Conservation (phyloP, 2,113 vertebrate genomes). For the Narcine bancroftii region DNA sequence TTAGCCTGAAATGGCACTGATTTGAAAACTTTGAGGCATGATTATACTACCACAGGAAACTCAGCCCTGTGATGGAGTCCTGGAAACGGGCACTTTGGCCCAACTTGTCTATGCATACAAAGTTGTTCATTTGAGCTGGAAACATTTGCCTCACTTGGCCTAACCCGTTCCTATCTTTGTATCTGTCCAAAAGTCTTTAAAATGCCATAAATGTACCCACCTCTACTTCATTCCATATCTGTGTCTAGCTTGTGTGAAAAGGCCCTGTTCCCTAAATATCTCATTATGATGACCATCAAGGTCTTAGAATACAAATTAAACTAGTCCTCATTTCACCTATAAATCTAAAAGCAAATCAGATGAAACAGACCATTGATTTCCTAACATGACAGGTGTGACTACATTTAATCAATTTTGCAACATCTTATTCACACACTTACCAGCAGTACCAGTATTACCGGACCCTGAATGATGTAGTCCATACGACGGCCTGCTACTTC, state of each 20-base stretch:
- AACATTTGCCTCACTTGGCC: no score
- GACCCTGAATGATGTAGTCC: constrained; percentile 96
- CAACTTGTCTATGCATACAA: no score
- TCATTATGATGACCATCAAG: background rate
- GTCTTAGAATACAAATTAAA: background rate
- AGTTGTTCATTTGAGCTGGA: no score
- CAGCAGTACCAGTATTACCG: constrained; percentile 91
- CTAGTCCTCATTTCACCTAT: background rate
- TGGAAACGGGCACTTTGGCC: no score
- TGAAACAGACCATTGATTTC: background rate
- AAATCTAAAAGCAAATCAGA: background rate
- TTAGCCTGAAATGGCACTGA: background rate
- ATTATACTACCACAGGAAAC: background rate
- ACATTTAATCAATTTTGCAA: background rate
- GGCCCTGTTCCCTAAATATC: background rate
- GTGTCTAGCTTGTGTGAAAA: background rate
- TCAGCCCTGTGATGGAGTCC: no score
- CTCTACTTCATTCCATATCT: no score
- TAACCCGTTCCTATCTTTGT: no score
- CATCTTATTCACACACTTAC: constrained; percentile 56
- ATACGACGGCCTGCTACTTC: constrained; percentile 90
- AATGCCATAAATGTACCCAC: no score
- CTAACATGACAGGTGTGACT: no score
- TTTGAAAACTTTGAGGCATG: background rate
- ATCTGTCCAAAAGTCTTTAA: no score